Evolutionary conservation across 2,113 vertebrate genomes (phyloP).

Genomic region (Psilopsiagon aymara): DNA sequence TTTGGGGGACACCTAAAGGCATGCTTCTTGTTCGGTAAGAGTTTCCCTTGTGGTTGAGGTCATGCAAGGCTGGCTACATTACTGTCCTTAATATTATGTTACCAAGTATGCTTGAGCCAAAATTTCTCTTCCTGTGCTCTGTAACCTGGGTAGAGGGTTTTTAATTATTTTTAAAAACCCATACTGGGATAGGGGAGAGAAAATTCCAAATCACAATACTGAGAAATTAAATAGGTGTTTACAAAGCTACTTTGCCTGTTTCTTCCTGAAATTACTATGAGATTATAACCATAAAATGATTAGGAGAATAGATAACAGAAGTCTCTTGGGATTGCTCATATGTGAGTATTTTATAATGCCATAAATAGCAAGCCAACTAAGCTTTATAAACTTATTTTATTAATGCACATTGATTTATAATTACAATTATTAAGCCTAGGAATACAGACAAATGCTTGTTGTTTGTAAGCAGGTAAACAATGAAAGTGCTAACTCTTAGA

Average conservation of each 20-base stretch:
- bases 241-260: neutral
- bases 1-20: neutral
- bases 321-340: conserved; percentile 16
- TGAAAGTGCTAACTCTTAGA: neutral
- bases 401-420: conserved; percentile 57
- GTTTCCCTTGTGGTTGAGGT: neutral
- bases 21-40: neutral
- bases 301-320: conserved; percentile 21
- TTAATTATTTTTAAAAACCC: neutral
- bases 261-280: conserved; percentile 40
- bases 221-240: conserved; percentile 30
- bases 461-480: conserved; percentile 25
- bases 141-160: neutral
- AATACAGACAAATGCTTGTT: conserved; percentile 34
- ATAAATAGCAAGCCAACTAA: conserved; percentile 44
- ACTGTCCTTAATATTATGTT: neutral
- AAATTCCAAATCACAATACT: neutral
- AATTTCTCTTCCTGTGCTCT: neutral
- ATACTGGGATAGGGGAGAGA: neutral
- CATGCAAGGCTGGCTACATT: neutral
- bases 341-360: conserved; percentile 25
- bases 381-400: conserved; percentile 41
- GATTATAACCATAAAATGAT: conserved; percentile 36
- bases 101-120: neutral
- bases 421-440: conserved; percentile 27